A percentile compares a stretch with the other conserved stretches of the same genome.
Conservation (phyloP, 1,140 invertebrate species). For the Odontomachus brunneus region DNA sequence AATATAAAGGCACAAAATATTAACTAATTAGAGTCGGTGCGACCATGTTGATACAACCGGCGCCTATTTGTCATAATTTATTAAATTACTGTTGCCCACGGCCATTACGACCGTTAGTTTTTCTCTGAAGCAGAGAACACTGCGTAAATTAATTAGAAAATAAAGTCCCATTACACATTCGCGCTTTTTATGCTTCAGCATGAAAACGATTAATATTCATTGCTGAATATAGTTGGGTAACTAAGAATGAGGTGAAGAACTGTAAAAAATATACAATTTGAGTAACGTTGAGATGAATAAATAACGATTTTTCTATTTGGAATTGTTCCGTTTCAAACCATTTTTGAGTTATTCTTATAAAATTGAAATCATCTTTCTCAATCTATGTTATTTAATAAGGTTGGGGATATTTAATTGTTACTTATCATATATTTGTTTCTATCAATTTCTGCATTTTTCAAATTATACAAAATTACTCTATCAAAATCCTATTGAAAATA, state of each 20-base stretch:
- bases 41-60: neutral
- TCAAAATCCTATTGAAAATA: neutral
- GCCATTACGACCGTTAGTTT: constrained; percentile 32
- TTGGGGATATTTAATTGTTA: too few species aligned
- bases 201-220: constrained; percentile 49
- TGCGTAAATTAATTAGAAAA: constrained; percentile 41
- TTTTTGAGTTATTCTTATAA: too few species aligned
- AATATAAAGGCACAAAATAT: constrained; percentile 19
- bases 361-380: neutral
- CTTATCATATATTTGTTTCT: too few species aligned
- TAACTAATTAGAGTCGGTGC: neutral
- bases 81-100: constrained; percentile 33
- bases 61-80: constrained; percentile 45
- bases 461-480: neutral
- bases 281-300: neutral
- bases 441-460: neutral
- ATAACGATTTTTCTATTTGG: neutral
- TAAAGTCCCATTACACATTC: constrained; percentile 34
- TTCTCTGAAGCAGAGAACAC: neutral
- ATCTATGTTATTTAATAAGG: too few species aligned
- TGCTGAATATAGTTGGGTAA: constrained; percentile 1
- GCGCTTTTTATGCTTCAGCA: constrained; percentile 17
- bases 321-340: neutral
- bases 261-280: neutral
- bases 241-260: constrained; percentile 1